A percentile compares a stretch with the other conserved stretches of the same genome.
These are phyloP conservation scores for Turritopsis dohrnii DNA, from an alignment of 30 jellyfish, hydroid and myxozoan genomes.

Conservation along the genomic window DNA sequence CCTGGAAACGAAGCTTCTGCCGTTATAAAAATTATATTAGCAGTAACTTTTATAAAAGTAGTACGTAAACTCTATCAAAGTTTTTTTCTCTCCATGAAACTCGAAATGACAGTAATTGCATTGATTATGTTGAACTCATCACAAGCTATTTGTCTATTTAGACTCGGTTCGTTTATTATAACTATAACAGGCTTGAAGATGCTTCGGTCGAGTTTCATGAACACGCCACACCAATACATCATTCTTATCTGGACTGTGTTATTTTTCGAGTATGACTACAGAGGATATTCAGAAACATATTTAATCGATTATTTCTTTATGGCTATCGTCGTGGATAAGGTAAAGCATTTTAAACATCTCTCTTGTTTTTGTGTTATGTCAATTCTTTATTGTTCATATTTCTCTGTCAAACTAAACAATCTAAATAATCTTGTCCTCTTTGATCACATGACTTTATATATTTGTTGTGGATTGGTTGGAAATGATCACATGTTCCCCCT, in stretches of 20 bases:
- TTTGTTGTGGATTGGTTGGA: background rate
- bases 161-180: conserved; percentile 73
- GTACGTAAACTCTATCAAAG: no score
- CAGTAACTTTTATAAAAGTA: no score
- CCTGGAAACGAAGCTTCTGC: no score
- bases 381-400: background rate
- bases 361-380: background rate
- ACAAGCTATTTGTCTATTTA: background rate
- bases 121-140: background rate
- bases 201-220: conserved; percentile 62
- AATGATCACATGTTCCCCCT: background rate
- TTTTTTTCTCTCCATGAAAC: no score
- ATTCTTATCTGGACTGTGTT: conserved; percentile 94
- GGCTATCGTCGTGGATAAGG: conserved; percentile 96
- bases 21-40: no score
- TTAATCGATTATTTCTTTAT: conserved; percentile 81
- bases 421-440: no score
- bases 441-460: background rate
- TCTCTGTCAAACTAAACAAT: background rate
- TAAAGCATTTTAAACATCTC: background rate
- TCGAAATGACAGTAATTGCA: no score
- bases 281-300: conserved; percentile 80
- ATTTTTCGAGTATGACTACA: conserved; percentile 75
- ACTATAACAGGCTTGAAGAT: conserved; percentile 73
- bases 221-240: conserved; percentile 76